Conservation (phyloP, 2,888 invertebrate species). For the Thera obeliscata region DNA sequence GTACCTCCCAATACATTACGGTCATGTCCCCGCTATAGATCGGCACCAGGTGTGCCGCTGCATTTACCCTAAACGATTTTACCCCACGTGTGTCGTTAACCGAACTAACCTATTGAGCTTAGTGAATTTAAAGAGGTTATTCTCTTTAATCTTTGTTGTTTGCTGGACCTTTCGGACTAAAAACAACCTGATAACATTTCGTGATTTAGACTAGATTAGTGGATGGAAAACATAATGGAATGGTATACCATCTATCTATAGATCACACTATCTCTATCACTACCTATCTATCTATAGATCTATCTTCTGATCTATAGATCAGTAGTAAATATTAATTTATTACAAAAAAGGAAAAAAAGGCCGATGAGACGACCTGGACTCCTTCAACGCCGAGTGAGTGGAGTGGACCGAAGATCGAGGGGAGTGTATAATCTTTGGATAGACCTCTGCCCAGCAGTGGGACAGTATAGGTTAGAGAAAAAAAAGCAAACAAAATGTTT, state of each 20-base stretch:
- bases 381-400: no score
- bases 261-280: no score
- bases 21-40: conserved; percentile 69
- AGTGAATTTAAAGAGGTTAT: conserved; percentile 41
- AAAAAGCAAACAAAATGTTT: no score
- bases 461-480: no score
- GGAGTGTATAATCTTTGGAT: no score
- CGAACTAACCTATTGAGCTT: conserved; percentile 48
- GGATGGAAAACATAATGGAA: neutral
- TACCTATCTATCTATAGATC: no score
- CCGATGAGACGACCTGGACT: no score
- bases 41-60: conserved; percentile 65
- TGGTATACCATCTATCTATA: neutral
- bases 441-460: no score
- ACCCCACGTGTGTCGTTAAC: conserved; percentile 61
- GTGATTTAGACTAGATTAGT: neutral
- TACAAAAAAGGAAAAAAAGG: no score
- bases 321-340: no score
- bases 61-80: conserved; percentile 54
- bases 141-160: conserved; percentile 33
- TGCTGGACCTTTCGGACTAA: conserved; percentile 2
- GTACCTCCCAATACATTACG: conserved; percentile 55
- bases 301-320: no score
- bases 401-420: no score
- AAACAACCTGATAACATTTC: conserved; percentile 9